Conservation (phyloP, 2,113 vertebrate genomes). For the Ornithorhynchus anatinus region DNA sequence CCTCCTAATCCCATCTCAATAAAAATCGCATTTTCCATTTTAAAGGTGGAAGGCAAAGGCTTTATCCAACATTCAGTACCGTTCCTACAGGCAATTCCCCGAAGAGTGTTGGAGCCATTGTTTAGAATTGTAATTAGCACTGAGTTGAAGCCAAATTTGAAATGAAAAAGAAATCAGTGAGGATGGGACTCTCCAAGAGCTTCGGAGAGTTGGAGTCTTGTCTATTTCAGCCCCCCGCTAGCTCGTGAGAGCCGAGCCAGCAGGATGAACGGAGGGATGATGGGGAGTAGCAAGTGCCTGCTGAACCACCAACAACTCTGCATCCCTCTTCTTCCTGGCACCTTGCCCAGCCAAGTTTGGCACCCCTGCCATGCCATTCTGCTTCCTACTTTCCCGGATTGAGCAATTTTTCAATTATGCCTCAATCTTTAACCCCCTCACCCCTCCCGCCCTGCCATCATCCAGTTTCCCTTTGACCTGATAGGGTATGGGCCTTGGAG, state of each 20-base stretch:
- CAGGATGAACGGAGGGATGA: rapidly evolving
- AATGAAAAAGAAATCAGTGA: background rate
- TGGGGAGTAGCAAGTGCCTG: background rate
- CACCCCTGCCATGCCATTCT: rapidly evolving
- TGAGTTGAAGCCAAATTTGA: background rate
- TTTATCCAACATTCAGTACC: background rate
- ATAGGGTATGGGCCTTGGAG: too few species aligned
- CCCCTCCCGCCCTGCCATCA: too few species aligned
- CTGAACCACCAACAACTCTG: rapidly evolving
- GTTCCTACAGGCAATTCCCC: background rate
- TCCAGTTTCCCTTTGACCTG: too few species aligned
- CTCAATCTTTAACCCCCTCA: too few species aligned
- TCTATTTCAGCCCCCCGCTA: background rate
- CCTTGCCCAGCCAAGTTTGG: rapidly evolving
- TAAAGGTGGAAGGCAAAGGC: background rate
- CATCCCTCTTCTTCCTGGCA: background rate
- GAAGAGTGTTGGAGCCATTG: background rate
- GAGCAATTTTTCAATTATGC: conserved; percentile 21
- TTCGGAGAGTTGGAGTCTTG: background rate
- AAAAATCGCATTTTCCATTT: background rate
- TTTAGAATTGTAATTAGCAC: background rate
- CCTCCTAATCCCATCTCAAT: background rate
- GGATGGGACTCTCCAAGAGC: rapidly evolving
- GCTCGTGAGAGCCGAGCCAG: background rate
- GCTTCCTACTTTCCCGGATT: background rate